Base-by-base conservation (phyloP, 2,888 invertebrate genomes). In the Pterobdella sp. region DNA sequence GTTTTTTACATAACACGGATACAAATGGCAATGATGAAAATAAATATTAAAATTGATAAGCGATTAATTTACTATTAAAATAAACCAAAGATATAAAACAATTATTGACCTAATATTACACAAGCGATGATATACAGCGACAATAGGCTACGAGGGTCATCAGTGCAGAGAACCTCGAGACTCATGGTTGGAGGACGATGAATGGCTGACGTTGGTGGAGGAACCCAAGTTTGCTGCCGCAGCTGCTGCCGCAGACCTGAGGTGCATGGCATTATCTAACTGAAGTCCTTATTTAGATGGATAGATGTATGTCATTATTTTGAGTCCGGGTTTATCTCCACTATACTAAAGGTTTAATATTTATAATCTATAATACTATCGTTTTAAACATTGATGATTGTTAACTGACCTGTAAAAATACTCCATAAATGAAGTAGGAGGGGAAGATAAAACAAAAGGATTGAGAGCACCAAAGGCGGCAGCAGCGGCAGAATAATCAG, bases 351-450 rank as follows among this genome's bases (percentile, higher is more conserved):
- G n/a, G n/a, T n/a, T n/a, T n/a, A n/a, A n/a, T n/a, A n/a, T n/a
- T n/a, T n/a, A n/a, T n/a, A n/a, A n/a, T n/a, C n/a, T n/a, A n/a
- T n/a, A n/a, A n/a, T n/a, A n/a, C n/a, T n/a, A n/a, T n/a, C n/a
- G n/a, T n/a, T n/a, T n/a, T n/a, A n/a, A n/a, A n/a, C n/a, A n/a
- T n/a, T n/a, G n/a, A n/a, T n/a, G n/a, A n/a, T n/a, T n/a, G n/a
- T n/a, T n/a, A n/a, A 75, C 69, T 63, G 26, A 66, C 67, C 31
- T 74, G 63, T 49, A 68, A 37, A 29, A 70, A n/a, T 71, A 71
- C 35, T 71, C 71, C 63, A 71, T 60, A 10, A 71, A 52, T 22
- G 71, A 42, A 22, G 71, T 52, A 10, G 52, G 35, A 7, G 10
- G 65, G 32, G 65, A 35, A 0, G 71, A 60, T 29, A 71, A 29